Percentiles rank a stretch among this genome's conserved stretches.
These are phyloP conservation scores for Parapsyche elsis DNA, from an alignment of 1,140 invertebrate genomes.

Conservation along the genomic window DNA sequence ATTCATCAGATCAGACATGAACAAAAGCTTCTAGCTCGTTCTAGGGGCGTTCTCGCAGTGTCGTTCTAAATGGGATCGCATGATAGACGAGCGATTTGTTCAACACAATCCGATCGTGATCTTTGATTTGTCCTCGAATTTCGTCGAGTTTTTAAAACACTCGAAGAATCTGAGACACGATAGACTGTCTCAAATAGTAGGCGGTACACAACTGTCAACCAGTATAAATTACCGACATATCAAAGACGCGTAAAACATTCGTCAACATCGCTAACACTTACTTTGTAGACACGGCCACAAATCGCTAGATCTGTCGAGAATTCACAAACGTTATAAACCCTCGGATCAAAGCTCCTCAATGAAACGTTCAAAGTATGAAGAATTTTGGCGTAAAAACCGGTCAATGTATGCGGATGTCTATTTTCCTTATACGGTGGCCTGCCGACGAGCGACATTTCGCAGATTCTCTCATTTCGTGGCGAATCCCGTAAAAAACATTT, in stretches of 20 bases:
- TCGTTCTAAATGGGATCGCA: no score
- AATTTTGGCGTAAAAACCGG: neutral
- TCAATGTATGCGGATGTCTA: neutral
- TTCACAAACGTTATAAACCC: no score
- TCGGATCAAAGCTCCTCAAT: no score
- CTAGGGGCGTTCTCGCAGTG: no score
- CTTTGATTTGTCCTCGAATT: neutral
- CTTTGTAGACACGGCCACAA: neutral
- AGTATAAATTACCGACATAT: neutral
- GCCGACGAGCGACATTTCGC: neutral
- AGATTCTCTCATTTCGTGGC: neutral
- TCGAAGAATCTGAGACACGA: neutral
- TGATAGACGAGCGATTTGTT: no score
- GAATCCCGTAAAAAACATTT: neutral
- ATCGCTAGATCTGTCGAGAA: no score
- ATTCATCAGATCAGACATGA: no score
- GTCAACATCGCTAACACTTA: neutral
- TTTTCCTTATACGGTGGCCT: conserved; percentile 7
- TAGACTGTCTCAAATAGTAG: neutral
- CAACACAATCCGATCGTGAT: no score
- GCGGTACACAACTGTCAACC: neutral
- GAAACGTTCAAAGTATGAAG: neutral
- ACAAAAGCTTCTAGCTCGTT: no score
- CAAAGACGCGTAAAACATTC: neutral
- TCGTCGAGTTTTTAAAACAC: neutral